Evolutionary conservation across 2,797 vertebrate genomes (phyloP).

Genomic region (Smutsia gigantea): DNA sequence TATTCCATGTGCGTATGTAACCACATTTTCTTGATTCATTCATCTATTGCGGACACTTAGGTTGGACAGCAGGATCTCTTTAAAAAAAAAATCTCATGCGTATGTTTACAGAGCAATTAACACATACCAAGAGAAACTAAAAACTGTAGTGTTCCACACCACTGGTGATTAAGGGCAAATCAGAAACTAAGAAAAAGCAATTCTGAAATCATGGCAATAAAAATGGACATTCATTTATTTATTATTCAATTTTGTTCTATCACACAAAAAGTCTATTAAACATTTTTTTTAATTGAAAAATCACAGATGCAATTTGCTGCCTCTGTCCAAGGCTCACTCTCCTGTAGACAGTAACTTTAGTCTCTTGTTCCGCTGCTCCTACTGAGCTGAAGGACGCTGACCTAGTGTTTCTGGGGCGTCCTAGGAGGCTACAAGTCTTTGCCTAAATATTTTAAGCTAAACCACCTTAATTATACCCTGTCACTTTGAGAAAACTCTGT

Average conservation of each 20-base stretch:
- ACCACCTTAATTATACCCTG: neutral
- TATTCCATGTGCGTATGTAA: too few species aligned
- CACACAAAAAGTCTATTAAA: neutral
- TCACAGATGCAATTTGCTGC: neutral
- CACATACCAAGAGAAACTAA: neutral
- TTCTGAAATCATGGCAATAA: neutral
- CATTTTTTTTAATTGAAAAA: neutral
- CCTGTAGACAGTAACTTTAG: neutral
- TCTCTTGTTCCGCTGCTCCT: neutral
- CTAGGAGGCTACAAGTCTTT: neutral
- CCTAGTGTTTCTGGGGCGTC: neutral
- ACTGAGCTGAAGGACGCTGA: neutral
- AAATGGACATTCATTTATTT: neutral
- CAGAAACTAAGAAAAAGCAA: neutral
- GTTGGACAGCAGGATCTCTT: neutral
- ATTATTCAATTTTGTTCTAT: neutral
- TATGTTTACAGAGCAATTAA: neutral
- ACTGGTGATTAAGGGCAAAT: neutral
- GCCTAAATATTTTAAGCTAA: neutral
- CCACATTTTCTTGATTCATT: too few species aligned
- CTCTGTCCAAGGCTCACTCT: neutral
- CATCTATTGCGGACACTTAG: too few species aligned
- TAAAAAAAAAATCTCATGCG: neutral
- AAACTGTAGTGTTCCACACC: neutral
- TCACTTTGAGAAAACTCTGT: neutral